These are phyloP conservation scores for Orthosia gracilis DNA, from an alignment of 2,888 invertebrate genomes.

Conservation along the genomic window DNA sequence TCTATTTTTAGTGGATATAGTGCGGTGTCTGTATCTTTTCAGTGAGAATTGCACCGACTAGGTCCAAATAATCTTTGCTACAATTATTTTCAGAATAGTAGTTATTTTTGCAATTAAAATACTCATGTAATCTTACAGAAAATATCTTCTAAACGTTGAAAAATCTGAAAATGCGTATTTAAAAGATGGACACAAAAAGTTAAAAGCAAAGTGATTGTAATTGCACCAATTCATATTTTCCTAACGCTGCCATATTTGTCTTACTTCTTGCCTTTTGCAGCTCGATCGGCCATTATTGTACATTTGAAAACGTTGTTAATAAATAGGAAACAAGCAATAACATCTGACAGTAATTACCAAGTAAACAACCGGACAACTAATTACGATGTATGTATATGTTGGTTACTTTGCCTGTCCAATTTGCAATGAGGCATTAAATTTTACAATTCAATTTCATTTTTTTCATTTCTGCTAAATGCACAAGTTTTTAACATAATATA, in stretches of 20 bases:
- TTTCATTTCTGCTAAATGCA: slow-evolving; percentile 7
- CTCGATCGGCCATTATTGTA: background rate
- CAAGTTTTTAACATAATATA: background rate
- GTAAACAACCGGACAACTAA: slow-evolving; percentile 24
- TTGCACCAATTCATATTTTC: background rate
- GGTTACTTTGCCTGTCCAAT: slow-evolving; percentile 14
- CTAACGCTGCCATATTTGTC: background rate
- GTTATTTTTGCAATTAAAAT: too few relatives aligned
- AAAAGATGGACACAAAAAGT: background rate
- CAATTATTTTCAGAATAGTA: too few relatives aligned
- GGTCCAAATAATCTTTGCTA: too few relatives aligned
- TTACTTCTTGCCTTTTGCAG: background rate
- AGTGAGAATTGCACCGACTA: too few relatives aligned
- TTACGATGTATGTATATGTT: slow-evolving; percentile 13
- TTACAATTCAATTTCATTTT: slow-evolving; percentile 36
- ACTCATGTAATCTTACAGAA: too few relatives aligned
- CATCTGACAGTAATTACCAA: slow-evolving; percentile 33
- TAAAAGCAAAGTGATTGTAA: background rate
- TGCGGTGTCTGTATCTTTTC: too few relatives aligned
- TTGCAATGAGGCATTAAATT: slow-evolving; percentile 43
- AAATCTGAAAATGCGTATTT: background rate
- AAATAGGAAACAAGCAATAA: slow-evolving; percentile 18
- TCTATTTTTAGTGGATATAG: too few relatives aligned
- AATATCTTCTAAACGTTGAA: too few relatives aligned
- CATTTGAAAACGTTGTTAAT: slow-evolving; percentile 18